Conservation (phyloP, 2,888 invertebrate genomes). For the Azorinus chamasolen region DNA sequence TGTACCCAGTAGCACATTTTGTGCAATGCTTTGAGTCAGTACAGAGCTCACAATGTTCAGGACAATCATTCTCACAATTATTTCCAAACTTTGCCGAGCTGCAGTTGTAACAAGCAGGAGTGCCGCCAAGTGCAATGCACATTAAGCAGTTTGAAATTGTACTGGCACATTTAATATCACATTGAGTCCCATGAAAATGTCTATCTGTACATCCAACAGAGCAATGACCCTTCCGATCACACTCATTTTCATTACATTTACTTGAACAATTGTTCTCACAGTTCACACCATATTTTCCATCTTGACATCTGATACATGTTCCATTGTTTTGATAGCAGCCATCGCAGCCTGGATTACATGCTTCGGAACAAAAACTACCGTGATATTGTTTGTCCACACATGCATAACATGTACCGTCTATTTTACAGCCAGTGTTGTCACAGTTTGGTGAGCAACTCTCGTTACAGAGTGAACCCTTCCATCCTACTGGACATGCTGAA, state of each 20-base stretch:
- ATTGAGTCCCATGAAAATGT: conserved; percentile 31
- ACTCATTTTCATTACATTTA: conserved; percentile 37
- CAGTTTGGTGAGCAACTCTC: background rate
- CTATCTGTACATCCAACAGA: conserved; percentile 32
- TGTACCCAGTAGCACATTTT: conserved; percentile 31
- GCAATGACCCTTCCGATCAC: conserved; percentile 49
- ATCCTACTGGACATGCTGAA: too few relatives aligned
- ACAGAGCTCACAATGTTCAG: too few relatives aligned
- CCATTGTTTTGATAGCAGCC: conserved; percentile 20
- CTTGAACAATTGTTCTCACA: conserved; percentile 34
- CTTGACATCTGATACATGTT: conserved; percentile 20
- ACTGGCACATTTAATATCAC: too few relatives aligned
- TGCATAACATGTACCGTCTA: too few relatives aligned
- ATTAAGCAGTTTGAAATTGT: too few relatives aligned
- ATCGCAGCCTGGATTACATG: conserved; percentile 8
- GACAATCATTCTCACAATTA: too few relatives aligned
- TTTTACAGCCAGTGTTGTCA: too few relatives aligned
- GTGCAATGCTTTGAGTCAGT: too few relatives aligned
- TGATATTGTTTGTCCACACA: too few relatives aligned
- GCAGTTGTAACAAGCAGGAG: too few relatives aligned
- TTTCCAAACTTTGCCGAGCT: too few relatives aligned
- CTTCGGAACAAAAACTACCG: conserved; percentile 32
- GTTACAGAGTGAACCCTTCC: background rate
- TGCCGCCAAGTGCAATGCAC: too few relatives aligned
- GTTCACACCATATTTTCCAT: conserved; percentile 26